These are phyloP conservation scores for Epinephelus cyanopodus DNA, from an alignment of 2,113 vertebrate genomes.

Conservation along the genomic window DNA sequence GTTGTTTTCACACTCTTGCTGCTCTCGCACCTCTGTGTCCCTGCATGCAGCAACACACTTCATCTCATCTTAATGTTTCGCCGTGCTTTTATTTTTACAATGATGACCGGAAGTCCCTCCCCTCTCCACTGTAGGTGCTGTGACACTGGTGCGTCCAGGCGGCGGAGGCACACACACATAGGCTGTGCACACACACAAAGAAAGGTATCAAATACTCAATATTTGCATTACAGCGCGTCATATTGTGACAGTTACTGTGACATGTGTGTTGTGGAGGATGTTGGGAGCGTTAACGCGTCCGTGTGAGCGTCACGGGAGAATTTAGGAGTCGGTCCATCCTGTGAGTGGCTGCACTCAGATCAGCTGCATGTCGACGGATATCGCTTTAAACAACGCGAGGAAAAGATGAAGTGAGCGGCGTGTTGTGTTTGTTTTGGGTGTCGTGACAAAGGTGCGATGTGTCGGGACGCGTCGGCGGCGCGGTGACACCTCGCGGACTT, in stretches of 20 bases:
- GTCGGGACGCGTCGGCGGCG: not conserved
- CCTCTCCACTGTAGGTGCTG: constrained; percentile 8
- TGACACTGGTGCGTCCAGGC: constrained; percentile 85
- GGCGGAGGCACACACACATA: constrained; percentile 77
- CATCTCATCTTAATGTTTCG: no score
- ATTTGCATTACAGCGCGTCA: not conserved
- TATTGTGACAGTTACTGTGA: not conserved
- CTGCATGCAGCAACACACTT: not conserved
- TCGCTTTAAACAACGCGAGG: constrained; percentile 37
- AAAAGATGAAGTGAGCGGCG: constrained; percentile 18
- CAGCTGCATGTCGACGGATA: constrained; percentile 74
- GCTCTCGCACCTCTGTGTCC: no score
- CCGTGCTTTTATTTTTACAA: constrained; percentile 55
- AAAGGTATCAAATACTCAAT: constrained; percentile 78
- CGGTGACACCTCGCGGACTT: not conserved
- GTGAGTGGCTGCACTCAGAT: constrained; percentile 65
- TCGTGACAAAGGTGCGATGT: accelerated
- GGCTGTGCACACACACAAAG: constrained; percentile 85
- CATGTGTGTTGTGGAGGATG: not conserved
- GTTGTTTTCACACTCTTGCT: not conserved
- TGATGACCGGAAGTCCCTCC: constrained; percentile 44
- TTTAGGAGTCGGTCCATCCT: constrained; percentile 59
- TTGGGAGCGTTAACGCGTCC: not conserved
- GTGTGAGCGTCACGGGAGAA: constrained; percentile 16
- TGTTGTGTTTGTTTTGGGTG: not conserved